phyloP scores from a whole-genome alignment of 1,140 invertebrate genomes.

The Papilio helenus region DNA sequence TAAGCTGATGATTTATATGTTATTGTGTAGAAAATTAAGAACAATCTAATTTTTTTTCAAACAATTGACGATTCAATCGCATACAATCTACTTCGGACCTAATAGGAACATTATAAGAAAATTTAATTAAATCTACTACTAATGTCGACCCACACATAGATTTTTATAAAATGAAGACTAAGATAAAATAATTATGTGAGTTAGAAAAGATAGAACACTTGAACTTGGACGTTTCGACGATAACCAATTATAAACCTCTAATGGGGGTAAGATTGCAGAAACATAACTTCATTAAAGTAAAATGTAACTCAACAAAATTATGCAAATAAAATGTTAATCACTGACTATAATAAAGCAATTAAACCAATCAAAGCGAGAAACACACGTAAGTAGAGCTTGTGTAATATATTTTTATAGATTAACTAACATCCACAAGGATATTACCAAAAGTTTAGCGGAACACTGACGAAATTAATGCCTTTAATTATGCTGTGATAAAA shows the following conservation, averaged over 20 bases:
- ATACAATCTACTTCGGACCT: no score
- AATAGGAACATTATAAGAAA: no score
- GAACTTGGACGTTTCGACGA: no score
- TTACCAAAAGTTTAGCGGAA: neutral
- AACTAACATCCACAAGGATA: neutral
- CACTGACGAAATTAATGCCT: neutral
- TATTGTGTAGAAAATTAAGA: neutral
- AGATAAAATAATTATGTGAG: no score
- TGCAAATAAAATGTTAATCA: neutral
- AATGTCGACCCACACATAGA: neutral
- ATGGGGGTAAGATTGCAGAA: neutral
- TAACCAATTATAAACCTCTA: no score
- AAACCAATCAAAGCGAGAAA: neutral
- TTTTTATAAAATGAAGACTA: neutral
- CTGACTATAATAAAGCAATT: neutral
- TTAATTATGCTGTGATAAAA: neutral
- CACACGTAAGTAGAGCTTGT: neutral
- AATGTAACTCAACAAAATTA: neutral
- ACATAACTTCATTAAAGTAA: neutral
- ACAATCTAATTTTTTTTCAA: neutral
- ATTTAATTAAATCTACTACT: neutral
- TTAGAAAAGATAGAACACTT: no score
- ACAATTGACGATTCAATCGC: neutral
- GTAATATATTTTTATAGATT: neutral
- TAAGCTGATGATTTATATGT: slow-evolving; percentile 47